Evolutionary conservation across 1,140 invertebrate species (phyloP), one percentile per base, ranked within the genome.

Genomic region (Drosophila arawakana): DNA sequence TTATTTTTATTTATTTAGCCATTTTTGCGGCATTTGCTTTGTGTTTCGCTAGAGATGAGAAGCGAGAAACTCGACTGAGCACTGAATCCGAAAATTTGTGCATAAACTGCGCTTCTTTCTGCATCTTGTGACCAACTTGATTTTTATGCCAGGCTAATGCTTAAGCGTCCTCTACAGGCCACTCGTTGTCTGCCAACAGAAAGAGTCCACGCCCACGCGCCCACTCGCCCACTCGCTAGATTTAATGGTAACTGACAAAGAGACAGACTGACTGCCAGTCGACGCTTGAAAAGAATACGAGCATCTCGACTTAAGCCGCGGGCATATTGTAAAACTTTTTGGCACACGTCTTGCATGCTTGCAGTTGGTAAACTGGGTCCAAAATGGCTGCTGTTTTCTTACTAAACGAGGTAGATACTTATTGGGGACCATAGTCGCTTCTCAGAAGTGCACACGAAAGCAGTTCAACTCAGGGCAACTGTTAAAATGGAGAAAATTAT

Each of bases 321-420:
- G 80, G 84, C 84, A 73, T 84, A 89, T 88, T 89, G 84, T 84
- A 70, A 89, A 88, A 86, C 83, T 86, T 86, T 89, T 80, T 88
- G 84, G 84, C 84, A 88, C 84, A 88, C 84, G 84, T 89, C 84
- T 89, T 84, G 80, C 61, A 77, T 89, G 82, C 76, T 79, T 81
- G 78, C 75, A 78, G 74, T 49, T 73, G 49, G 25, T 49, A 57
- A 52, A 67, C 41, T 46, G 39, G 35, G 60, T 59, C 79, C 76
- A 60, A 58, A 75, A 68, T 69, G 74, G 21, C 43, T 41, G 46
- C 46, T 35, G 49, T 30, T 30, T 6, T 5, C 25, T 30, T 1
- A 30, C 25, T 30, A 5, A 30, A 30, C 25, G 69, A 43, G 68
- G 13, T 15, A 46, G 15, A 44, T 49, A 61, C 65, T 69, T 44